Conservation (phyloP, 1,140 invertebrate genomes). For the Drosophila pectinifera region DNA sequence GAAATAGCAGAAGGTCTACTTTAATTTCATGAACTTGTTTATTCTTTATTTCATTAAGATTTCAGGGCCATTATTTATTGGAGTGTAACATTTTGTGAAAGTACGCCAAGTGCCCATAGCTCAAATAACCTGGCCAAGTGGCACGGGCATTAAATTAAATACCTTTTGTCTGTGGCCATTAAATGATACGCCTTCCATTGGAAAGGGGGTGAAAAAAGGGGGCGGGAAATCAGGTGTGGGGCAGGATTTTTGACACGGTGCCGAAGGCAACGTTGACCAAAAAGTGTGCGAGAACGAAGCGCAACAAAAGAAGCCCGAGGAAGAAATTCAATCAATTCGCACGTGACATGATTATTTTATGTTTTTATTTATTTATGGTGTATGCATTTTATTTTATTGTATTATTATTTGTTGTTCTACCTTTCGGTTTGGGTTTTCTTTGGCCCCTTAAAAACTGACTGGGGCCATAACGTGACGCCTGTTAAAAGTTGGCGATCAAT, state of each 20-base stretch:
- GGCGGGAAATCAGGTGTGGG: neutral
- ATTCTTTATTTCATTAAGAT: too few relatives aligned
- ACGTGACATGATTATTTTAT: constrained; percentile 82
- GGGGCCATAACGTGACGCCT: constrained; percentile 35
- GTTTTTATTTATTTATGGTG: constrained; percentile 74
- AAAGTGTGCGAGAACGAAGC: constrained; percentile 36
- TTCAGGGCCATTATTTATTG: neutral
- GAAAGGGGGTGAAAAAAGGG: too few relatives aligned
- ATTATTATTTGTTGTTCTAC: constrained; percentile 33
- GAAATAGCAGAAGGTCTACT: too few relatives aligned
- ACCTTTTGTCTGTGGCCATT: constrained; percentile 78
- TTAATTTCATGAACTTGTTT: too few relatives aligned
- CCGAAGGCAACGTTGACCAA: constrained; percentile 18
- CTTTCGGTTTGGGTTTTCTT: constrained; percentile 17
- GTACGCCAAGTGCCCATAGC: constrained; percentile 53
- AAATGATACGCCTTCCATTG: constrained; percentile 65
- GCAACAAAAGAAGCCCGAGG: constrained; percentile 60
- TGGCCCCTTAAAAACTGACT: constrained; percentile 25
- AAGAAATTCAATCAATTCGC: constrained; percentile 80
- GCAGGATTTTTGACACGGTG: neutral
- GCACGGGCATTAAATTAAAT: constrained; percentile 75
- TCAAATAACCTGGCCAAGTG: constrained; percentile 78
- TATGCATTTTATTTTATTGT: constrained; percentile 68
- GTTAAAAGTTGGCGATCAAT: constrained; percentile 24
- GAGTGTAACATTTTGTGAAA: constrained; percentile 32